Conservation (phyloP, 2,113 vertebrate species). For the Pristiophorus japonicus region DNA sequence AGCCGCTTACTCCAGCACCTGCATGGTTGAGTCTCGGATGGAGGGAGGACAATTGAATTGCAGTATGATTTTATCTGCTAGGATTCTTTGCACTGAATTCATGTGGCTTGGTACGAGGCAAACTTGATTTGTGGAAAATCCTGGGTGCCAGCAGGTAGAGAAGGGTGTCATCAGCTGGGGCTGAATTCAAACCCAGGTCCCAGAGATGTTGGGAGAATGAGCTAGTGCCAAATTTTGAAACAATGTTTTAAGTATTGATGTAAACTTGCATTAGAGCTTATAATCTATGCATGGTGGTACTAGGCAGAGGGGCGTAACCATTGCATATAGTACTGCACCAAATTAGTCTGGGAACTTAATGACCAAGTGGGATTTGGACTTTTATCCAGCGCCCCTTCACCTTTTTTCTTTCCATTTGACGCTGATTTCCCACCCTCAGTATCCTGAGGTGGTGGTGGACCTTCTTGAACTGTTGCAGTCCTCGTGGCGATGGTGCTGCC, state of each 20-base stretch:
- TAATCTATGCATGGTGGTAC: not conserved
- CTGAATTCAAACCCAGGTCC: not conserved
- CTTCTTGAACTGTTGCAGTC: not conserved
- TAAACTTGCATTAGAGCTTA: not conserved
- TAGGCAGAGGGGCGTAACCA: not conserved
- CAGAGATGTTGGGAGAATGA: not conserved
- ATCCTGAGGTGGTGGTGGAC: not conserved
- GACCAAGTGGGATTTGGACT: not conserved
- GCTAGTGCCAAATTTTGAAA: not conserved
- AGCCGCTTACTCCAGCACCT: not conserved
- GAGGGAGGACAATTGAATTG: not conserved
- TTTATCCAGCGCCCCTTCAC: not conserved
- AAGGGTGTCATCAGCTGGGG: not conserved
- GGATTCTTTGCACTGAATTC: too few species aligned
- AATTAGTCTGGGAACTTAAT: not conserved
- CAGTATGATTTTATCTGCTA: not conserved
- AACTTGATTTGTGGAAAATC: not conserved
- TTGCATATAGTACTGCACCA: not conserved
- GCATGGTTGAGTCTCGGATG: not conserved
- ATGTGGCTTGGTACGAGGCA: not conserved
- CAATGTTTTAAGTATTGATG: not conserved
- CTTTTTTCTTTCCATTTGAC: not conserved
- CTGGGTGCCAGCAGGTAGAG: not conserved
- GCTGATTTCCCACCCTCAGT: not conserved
- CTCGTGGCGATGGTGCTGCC: too few species aligned